phyloP scores from a whole-genome alignment of 1,140 invertebrate genomes.

The Rhagoletis pomonella region DNA sequence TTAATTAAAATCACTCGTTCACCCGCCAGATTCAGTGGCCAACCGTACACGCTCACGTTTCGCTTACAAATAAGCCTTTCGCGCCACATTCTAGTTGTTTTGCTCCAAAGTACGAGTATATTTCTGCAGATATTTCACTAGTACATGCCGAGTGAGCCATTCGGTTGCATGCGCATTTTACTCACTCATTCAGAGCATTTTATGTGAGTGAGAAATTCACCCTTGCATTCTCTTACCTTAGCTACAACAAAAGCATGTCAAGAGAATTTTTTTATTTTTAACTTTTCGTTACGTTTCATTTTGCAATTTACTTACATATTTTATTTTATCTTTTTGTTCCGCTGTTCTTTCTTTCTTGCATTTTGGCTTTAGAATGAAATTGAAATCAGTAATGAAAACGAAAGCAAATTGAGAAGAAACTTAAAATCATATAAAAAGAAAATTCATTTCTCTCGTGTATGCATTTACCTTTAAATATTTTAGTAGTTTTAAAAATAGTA shows the following conservation, averaged over 20 bases:
- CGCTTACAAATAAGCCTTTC: slow-evolving; percentile 43
- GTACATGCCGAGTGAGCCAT: background rate
- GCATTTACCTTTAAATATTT: background rate
- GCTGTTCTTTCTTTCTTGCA: slow-evolving; percentile 1
- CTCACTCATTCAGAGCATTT: background rate
- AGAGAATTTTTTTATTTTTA: slow-evolving; percentile 35
- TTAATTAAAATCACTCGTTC: background rate
- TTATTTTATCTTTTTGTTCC: background rate
- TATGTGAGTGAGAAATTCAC: slow-evolving; percentile 10
- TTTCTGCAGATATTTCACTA: slow-evolving; percentile 15
- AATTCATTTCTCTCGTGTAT: background rate
- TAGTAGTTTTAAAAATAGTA: background rate
- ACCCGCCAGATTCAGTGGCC: background rate
- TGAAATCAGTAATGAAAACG: slow-evolving; percentile 45
- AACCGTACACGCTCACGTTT: slow-evolving; percentile 42
- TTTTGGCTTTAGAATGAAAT: slow-evolving; percentile 48
- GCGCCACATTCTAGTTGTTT: slow-evolving; percentile 38
- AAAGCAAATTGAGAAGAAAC: slow-evolving; percentile 29
- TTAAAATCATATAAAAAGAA: background rate
- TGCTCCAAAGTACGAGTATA: background rate
- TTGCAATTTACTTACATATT: background rate
- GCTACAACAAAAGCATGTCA: background rate
- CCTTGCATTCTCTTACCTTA: background rate
- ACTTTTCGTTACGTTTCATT: slow-evolving; percentile 20
- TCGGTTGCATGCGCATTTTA: background rate